These are phyloP conservation scores for Pterostichus niger DNA, from an alignment of 2,888 invertebrate species.

Conservation along the genomic window DNA sequence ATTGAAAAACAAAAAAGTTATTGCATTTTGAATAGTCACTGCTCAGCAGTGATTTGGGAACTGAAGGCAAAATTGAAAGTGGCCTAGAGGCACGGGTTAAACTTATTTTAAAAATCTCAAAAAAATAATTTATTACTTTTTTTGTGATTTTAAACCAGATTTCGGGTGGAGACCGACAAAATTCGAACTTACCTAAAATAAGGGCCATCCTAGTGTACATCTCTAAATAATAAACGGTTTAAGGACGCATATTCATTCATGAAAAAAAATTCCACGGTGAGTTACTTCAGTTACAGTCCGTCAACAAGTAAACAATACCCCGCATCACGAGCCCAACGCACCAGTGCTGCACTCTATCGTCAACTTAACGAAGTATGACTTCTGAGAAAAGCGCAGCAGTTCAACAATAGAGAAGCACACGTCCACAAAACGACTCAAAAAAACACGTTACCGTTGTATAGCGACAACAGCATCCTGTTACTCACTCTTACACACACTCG, in stretches of 20 bases:
- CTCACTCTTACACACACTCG: background rate
- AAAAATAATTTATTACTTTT: too few species aligned
- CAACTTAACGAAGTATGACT: constrained; percentile 63
- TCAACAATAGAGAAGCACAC: constrained; percentile 62
- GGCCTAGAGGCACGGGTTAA: too few species aligned
- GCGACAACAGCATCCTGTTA: background rate
- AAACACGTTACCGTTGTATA: constrained; percentile 49
- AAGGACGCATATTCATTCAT: constrained; percentile 20
- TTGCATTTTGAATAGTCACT: too few species aligned
- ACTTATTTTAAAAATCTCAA: too few species aligned
- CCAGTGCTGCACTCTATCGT: constrained; percentile 39
- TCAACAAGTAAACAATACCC: constrained; percentile 33
- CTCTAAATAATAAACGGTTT: background rate
- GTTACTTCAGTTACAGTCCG: constrained; percentile 6
- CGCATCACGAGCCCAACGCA: background rate
- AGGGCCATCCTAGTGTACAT: too few species aligned
- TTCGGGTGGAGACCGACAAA: too few species aligned
- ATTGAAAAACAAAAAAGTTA: too few species aligned
- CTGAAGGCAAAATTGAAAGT: too few species aligned
- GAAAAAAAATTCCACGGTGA: constrained; percentile 23
- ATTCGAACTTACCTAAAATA: too few species aligned
- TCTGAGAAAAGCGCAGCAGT: constrained; percentile 52
- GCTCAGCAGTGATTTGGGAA: too few species aligned
- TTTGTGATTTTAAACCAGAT: too few species aligned
- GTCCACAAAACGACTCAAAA: constrained; percentile 54